phyloP scores from a whole-genome alignment of 2,888 invertebrate species.

The Sinodicranocentrus sp. region DNA sequence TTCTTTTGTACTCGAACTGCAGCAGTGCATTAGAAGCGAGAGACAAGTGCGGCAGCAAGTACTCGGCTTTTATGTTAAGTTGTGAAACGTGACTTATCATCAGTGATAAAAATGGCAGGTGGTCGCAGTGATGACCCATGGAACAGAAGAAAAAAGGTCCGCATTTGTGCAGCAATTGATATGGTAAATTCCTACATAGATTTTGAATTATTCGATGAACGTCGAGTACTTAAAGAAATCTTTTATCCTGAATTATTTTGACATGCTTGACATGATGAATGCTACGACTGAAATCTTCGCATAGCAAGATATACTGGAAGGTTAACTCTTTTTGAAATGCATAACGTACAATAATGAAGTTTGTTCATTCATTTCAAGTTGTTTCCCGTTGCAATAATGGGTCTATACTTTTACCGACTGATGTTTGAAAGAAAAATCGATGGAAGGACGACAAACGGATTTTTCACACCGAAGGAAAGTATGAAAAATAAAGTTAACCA shows the following conservation, averaged over 20 bases:
- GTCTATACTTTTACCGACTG: constrained; percentile 53
- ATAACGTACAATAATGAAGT: no score
- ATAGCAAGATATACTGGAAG: no score
- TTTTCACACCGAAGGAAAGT: constrained; percentile 63
- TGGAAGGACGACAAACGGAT: constrained; percentile 48
- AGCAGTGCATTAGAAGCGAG: constrained; percentile 16
- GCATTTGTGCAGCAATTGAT: constrained; percentile 59
- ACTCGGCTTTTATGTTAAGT: not conserved
- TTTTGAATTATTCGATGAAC: no score
- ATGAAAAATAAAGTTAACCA: no score
- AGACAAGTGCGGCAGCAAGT: constrained; percentile 45
- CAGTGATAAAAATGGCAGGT: constrained; percentile 64
- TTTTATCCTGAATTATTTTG: no score
- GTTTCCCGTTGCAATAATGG: constrained; percentile 53
- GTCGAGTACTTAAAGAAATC: no score
- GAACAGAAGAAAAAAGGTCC: constrained; percentile 61
- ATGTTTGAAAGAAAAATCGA: constrained; percentile 49
- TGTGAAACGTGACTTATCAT: constrained; percentile 15
- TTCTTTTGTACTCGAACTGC: not conserved
- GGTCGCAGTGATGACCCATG: constrained; percentile 70
- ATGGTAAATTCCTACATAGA: constrained; percentile 48
- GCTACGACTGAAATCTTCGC: no score
- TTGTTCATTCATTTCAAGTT: no score
- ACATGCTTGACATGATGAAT: no score
- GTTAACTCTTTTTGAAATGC: no score